Conservation (phyloP, 2,888 invertebrate species). For the Orthosia gothica region DNA sequence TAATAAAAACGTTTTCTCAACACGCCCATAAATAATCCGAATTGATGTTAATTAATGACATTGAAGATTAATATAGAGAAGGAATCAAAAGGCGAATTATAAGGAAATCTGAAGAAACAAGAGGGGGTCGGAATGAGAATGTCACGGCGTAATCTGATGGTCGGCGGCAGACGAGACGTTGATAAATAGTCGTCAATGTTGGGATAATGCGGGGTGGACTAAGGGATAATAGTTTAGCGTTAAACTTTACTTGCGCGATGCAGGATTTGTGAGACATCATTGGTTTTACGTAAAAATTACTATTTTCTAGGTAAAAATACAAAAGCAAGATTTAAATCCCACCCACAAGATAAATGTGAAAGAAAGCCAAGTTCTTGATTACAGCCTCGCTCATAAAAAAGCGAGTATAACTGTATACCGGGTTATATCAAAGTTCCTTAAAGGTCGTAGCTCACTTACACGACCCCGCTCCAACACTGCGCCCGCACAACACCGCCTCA, state of each 20-base stretch:
- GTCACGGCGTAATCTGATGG: slow-evolving; percentile 89
- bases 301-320: too few species aligned
- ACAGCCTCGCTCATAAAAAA: too few species aligned
- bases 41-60: slow-evolving; percentile 88
- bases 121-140: slow-evolving; percentile 84
- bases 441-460: too few species aligned
- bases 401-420: too few species aligned
- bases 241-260: not conserved
- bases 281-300: too few species aligned
- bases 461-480: too few species aligned
- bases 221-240: slow-evolving; percentile 43
- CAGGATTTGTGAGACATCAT: not conserved
- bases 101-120: slow-evolving; percentile 82
- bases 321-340: too few species aligned
- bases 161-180: slow-evolving; percentile 84
- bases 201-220: slow-evolving; percentile 38
- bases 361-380: too few species aligned
- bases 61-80: slow-evolving; percentile 82
- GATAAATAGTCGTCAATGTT: slow-evolving; percentile 85
- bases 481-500: too few species aligned
- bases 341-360: too few species aligned
- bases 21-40: slow-evolving; percentile 72
- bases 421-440: too few species aligned
- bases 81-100: slow-evolving; percentile 88
- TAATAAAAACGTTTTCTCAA: slow-evolving; percentile 57